Evolutionary conservation across 2,797 vertebrate genomes (phyloP).

Genomic region (Brotula barbata): DNA sequence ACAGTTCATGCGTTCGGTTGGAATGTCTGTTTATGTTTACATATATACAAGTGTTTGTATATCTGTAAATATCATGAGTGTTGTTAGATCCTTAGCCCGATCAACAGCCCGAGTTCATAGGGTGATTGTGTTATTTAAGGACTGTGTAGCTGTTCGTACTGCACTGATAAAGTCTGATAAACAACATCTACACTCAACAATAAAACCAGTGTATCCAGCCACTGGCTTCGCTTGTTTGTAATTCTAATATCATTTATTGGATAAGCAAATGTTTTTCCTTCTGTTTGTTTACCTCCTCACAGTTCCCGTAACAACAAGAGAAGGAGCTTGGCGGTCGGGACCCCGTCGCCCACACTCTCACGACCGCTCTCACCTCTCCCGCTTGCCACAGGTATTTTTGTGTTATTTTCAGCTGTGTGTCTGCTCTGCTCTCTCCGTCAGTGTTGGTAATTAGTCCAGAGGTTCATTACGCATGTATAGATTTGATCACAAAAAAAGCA

Average conservation of each 20-base stretch:
- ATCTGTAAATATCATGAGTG: slow-evolving; percentile 16
- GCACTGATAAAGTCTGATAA: slow-evolving; percentile 26
- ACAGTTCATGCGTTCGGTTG: background rate
- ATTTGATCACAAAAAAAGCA: slow-evolving; percentile 2
- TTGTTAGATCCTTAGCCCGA: slow-evolving; percentile 17
- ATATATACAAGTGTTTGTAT: slow-evolving; percentile 2
- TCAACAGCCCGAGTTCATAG: slow-evolving; percentile 11
- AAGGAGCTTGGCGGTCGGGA: slow-evolving; percentile 89
- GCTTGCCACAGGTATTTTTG: slow-evolving; percentile 85
- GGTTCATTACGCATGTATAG: background rate
- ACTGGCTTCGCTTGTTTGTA: slow-evolving; percentile 14
- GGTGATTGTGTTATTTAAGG: background rate
- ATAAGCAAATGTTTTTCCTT: slow-evolving; percentile 16
- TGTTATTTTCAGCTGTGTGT: background rate
- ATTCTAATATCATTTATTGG: background rate
- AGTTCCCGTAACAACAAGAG: slow-evolving; percentile 91
- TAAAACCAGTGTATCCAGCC: background rate
- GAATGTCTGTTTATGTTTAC: slow-evolving; percentile 6
- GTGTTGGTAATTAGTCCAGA: slow-evolving; percentile 3
- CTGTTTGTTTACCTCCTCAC: slow-evolving; percentile 30
- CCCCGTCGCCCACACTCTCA: slow-evolving; percentile 90
- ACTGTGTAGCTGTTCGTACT: background rate
- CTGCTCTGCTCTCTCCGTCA: background rate
- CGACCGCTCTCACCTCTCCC: slow-evolving; percentile 91
- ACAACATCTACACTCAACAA: background rate